These are phyloP conservation scores for Pristis pectinata DNA, from an alignment of 2,797 vertebrate genomes.

Conservation along the genomic window DNA sequence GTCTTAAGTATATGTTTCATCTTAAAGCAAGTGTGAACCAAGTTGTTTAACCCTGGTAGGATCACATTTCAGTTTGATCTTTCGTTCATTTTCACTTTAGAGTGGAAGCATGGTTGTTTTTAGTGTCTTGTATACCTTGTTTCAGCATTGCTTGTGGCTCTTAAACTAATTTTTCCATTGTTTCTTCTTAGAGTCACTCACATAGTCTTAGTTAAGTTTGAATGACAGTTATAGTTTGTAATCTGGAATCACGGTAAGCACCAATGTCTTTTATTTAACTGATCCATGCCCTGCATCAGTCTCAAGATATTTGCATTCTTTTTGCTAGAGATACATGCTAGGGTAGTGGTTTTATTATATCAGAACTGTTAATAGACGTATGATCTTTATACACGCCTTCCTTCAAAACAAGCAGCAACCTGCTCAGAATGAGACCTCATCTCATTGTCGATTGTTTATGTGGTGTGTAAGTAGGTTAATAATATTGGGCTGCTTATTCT, in stretches of 20 bases:
- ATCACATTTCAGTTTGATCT: not conserved
- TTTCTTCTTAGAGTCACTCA: not conserved
- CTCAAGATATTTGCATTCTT: not conserved
- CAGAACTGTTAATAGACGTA: constrained; percentile 13
- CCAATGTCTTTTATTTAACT: not conserved
- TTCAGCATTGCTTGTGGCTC: not conserved
- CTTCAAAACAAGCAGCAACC: constrained; percentile 1
- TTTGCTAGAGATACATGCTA: not conserved
- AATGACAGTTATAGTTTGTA: not conserved
- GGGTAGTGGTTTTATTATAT: not conserved
- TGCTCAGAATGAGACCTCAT: not conserved
- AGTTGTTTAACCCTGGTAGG: not conserved
- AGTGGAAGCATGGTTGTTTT: not conserved
- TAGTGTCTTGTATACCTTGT: not conserved
- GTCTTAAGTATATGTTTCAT: not conserved
- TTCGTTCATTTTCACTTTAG: not conserved
- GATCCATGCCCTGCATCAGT: not conserved
- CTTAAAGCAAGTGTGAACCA: not conserved
- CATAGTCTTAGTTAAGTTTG: not conserved
- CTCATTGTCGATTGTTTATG: not conserved
- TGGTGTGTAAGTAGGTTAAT: not conserved
- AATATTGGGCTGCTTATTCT: not conserved
- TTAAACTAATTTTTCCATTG: not conserved
- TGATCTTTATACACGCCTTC: not conserved
- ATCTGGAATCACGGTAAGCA: not conserved